Evolutionary conservation across 2,113 vertebrate species (phyloP), one percentile per base, ranked within the genome.

Genomic region (Corvus cornix): DNA sequence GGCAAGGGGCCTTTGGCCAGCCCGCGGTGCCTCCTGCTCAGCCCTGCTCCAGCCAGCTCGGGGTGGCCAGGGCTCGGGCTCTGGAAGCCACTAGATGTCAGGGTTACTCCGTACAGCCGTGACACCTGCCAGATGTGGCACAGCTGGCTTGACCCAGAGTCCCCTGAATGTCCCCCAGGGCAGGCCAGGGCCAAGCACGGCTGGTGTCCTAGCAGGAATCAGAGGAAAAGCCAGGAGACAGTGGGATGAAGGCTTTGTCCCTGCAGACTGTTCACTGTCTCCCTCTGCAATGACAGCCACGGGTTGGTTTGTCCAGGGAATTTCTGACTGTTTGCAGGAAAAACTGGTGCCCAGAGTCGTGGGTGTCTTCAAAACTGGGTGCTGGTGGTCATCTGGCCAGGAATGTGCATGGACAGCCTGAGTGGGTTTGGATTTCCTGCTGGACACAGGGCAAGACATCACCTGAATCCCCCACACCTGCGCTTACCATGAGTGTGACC

Each of bases 41-140:
- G 15, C 31, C 59, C 51, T 0, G 2, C 72, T 43, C 23, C 0
- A 0, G 23, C 70, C 13, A 0, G 68, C 70, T 59, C 1, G 13
- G 69, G 11, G 8, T 19, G 53, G 13, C 43, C 70, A 16, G 79
- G 41, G n/a, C 66, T 24, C 2, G 13, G 94, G 85, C 67, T 92
- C 63, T 70, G 72, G 79, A 30, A 51, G 73, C 93, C 97, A 70
- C 90, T 96, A 96, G 97, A 79, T 95, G 97, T 95, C 96, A 96
- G 90, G 73, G 94, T 97, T 93, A 87, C 93, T 91, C 96, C 0
- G 23, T 73, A 9, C 52, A 95, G 63, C 56, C 0, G 0, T 20
- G 52, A 6, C 84, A 33, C 18, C 31, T 0, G 0, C 66, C 89
- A 91, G 82, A 75, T 90, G 91, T 91, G 84, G 37, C 62, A 87